Conservation (phyloP, 1,140 invertebrate genomes). For the Pseudomyrmex pallidus region DNA sequence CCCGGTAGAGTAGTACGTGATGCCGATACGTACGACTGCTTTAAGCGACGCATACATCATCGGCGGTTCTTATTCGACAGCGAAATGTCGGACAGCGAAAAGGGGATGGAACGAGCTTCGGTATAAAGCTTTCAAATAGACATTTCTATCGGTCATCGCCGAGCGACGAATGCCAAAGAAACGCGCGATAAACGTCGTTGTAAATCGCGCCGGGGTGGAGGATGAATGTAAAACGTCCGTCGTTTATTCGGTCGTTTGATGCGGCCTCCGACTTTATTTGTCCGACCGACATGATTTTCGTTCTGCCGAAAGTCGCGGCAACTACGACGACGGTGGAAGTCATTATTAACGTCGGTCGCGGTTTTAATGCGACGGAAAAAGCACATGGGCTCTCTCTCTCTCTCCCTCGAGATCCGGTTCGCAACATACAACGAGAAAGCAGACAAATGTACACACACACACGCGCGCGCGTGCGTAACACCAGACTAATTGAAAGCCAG, state of each 20-base stretch:
- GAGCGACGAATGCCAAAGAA: slow-evolving; percentile 2
- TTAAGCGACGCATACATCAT: slow-evolving; percentile 66
- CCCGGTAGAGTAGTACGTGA: slow-evolving; percentile 37
- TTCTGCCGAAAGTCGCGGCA: too few relatives aligned
- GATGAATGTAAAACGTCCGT: not conserved
- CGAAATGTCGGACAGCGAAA: slow-evolving; percentile 13
- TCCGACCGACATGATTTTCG: too few relatives aligned
- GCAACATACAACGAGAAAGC: not conserved
- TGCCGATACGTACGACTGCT: slow-evolving; percentile 59
- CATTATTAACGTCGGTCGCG: not conserved
- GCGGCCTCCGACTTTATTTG: too few relatives aligned
- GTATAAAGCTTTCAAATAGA: slow-evolving; percentile 36
- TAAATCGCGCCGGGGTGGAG: not conserved
- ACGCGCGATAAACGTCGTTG: slow-evolving; percentile 6
- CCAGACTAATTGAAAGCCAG: slow-evolving; percentile 16
- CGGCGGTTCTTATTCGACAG: slow-evolving; percentile 36
- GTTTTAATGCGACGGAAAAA: not conserved
- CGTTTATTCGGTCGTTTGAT: not conserved
- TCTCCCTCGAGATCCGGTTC: too few relatives aligned
- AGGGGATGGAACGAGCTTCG: not conserved
- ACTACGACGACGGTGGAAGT: not conserved
- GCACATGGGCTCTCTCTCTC: too few relatives aligned
- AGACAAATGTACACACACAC: not conserved
- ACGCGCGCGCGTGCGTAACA: not conserved
- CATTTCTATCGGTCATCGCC: slow-evolving; percentile 43